Evolutionary conservation across 2,888 invertebrate species (phyloP), one percentile per base, ranked within the genome.

Genomic region (Erpobdella octoculata): DNA sequence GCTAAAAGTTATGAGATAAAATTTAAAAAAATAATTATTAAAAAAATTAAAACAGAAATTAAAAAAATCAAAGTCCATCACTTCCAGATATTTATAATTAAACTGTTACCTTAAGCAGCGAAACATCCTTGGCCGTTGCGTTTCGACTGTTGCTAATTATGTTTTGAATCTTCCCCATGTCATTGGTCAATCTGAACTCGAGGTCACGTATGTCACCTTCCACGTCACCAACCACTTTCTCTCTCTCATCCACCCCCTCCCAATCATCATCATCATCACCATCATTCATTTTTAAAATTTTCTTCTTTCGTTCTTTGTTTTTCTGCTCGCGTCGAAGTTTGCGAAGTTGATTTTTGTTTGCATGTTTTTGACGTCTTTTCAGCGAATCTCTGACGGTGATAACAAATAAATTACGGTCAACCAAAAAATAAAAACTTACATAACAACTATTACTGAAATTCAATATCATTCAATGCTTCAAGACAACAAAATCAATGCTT

Each of bases 341-440:
- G 78, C 90, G 89, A 35, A 97, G 84, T 75, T 92, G 89, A 79
- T 91, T 91, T 76, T 93, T 83, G 82, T 98, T 95, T 0, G 95
- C 95, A 79, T 93, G 89, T 59, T 93, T 87, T 74, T 91, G 86
- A 0, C 90, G 86, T 73, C 95, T 86, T 79, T 95, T 92, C 15
- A 38, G 25, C 21, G 74, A 46, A 9, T 58, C 69, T 41, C 69
- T 69, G 69, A 31, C 12, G 3, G 33, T n/a, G 46, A n/a, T 9
- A n/a, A 25, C 18, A 33, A 33, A 8, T 2, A 12, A 15, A 3
- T 21, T 37, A 15, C n/a, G n/a, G n/a, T n/a, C n/a, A n/a, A n/a
- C n/a, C n/a, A n/a, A n/a, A n/a, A n/a, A n/a, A n/a, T n/a, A n/a
- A n/a, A n/a, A n/a, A n/a, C n/a, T n/a, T n/a, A n/a, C n/a, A n/a